Conservation (phyloP, 2,888 invertebrate species). For the Nephrotoma flavescens region DNA sequence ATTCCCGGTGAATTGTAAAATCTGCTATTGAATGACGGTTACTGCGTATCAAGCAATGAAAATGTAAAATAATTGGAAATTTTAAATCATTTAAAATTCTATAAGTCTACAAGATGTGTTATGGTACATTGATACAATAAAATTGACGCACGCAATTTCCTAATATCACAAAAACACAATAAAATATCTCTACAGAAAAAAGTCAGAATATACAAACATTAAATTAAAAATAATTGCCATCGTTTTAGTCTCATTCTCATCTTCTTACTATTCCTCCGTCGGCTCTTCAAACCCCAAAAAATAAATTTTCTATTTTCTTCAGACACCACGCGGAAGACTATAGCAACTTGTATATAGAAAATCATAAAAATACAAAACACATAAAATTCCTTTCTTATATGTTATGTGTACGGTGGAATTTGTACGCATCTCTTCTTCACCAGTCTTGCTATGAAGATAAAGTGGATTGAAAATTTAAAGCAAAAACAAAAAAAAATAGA, state of each 20-base stretch:
- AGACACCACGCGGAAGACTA: not conserved
- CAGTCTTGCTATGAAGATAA: not conserved
- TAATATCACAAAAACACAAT: not conserved
- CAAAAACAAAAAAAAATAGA: not conserved
- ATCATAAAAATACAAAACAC: not conserved
- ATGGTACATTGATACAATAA: not conserved
- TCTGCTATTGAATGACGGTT: no score
- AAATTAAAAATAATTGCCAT: not conserved
- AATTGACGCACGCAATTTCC: not conserved
- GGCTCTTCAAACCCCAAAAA: not conserved
- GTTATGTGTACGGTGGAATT: not conserved
- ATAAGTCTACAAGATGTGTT: no score
- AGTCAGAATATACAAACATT: not conserved
- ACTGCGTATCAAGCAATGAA: no score
- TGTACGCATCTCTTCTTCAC: not conserved
- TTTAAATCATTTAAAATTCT: no score
- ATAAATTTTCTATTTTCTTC: not conserved
- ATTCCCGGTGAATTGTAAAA: no score
- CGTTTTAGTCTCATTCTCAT: not conserved
- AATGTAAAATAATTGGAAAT: no score
- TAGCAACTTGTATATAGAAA: not conserved
- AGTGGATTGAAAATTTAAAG: not conserved
- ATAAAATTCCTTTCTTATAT: not conserved
- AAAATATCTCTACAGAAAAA: not conserved
- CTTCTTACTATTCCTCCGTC: not conserved